Evolutionary conservation across 2,113 vertebrate species (phyloP), one percentile per base, ranked within the genome.

Genomic region (Chaetorhynchus papuensis): DNA sequence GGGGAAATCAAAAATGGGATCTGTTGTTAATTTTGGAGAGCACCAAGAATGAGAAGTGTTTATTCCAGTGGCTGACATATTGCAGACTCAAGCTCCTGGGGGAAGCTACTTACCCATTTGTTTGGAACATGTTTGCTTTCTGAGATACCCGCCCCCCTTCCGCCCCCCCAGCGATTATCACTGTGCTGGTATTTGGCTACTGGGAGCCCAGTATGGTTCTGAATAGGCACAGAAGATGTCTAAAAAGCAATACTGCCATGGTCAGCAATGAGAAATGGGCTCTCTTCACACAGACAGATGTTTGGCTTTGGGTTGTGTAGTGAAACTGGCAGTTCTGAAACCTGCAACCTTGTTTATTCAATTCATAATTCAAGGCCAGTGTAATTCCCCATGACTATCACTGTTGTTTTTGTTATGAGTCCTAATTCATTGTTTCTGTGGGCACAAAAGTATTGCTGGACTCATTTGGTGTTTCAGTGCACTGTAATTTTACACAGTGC

Each of bases 401-500:
- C 88, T 68, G 88, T 81, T 96, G 93, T 93, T 96, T 93, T 94
- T 0, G 0, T 76, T 91, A 28, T 5, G 31, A 95, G 47, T 31
- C 74, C 77, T 89, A 87, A 69, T 87, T 95, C 86, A 27, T 89
- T 93, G 78, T 87, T 93, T 87, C 87, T 91, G 87, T 77, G 89
- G 83, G 87, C 68, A 90, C 63, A 35, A 21, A 87, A 87, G 89
- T 45, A 77, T 77, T 83, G 63, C 78, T 1, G 19, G 60, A 13
- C 64, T 95, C 93, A 65, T 87, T 56, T 63, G 83, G 78, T 89
- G 75, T 90, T 79, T 72, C 54, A 44, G 83, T 2, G 19, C 75
- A 49, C 89, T 93, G 77, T 91, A 95, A 97, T 94, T 94, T 95
- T 79, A 44, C 77, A 14, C 47, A 42, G 44, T 47, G 87, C 87